A percentile compares a stretch with the other conserved stretches of the same genome.
Evolutionary conservation across 2,113 vertebrate species (phyloP).

Genomic region (Otolemur garnettii): DNA sequence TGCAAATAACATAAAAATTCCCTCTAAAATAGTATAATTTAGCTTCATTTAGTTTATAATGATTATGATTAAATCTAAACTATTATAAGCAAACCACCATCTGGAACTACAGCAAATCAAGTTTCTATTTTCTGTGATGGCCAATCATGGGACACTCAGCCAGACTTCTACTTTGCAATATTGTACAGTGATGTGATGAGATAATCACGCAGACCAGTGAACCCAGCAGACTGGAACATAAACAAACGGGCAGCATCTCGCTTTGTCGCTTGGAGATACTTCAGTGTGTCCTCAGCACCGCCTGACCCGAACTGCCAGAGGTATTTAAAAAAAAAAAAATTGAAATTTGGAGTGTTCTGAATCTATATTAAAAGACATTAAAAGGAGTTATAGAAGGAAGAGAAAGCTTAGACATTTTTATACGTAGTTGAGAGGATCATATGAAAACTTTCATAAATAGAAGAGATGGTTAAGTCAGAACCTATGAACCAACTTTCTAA

Average conservation of each 20-base stretch:
- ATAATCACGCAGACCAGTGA: constrained; percentile 68
- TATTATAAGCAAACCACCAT: constrained; percentile 77
- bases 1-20: constrained; percentile 56
- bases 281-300: constrained; percentile 11
- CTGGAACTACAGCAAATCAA: constrained; percentile 71
- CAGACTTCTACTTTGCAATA: constrained; percentile 62
- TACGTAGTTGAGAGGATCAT: background rate
- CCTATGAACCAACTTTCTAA: background rate
- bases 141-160: constrained; percentile 65
- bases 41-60: constrained; percentile 70
- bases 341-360: constrained; percentile 5
- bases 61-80: constrained; percentile 75
- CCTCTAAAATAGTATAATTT: constrained; percentile 72
- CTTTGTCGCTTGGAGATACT: constrained; percentile 45
- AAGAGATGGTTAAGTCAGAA: background rate
- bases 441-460: background rate
- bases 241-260: constrained; percentile 66
- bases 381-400: background rate
- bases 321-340: background rate
- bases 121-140: constrained; percentile 77
- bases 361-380: background rate
- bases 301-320: constrained; percentile 9
- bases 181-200: constrained; percentile 70
- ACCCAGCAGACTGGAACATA: constrained; percentile 62
- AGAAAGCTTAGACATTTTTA: background rate